Evolutionary conservation across 1,140 invertebrate genomes (phyloP).

Genomic region (Drosophila tsacasi): DNA sequence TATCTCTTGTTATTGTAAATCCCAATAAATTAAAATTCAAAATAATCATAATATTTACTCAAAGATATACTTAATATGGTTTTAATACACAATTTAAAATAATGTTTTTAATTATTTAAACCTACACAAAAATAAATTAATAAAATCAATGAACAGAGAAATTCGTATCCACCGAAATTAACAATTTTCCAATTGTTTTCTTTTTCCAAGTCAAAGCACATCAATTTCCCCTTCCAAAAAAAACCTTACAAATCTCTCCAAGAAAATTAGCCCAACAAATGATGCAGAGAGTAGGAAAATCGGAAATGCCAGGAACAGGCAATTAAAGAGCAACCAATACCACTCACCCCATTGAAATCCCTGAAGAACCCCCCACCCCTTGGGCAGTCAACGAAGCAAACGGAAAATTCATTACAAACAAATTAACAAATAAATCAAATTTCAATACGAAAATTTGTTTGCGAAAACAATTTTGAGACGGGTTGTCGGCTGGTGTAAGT

Average conservation of each 20-base stretch:
- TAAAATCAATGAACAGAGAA: neutral
- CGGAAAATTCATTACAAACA: constrained; percentile 85
- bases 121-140: neutral
- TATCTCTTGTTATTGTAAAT: neutral
- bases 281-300: constrained; percentile 64
- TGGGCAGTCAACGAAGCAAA: constrained; percentile 66
- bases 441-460: constrained; percentile 85
- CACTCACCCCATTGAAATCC: constrained; percentile 1
- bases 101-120: neutral
- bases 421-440: constrained; percentile 85
- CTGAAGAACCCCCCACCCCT: constrained; percentile 4
- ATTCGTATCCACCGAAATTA: neutral
- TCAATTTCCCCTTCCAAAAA: constrained; percentile 20
- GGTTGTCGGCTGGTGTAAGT: constrained; percentile 25
- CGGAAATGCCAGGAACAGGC: constrained; percentile 75
- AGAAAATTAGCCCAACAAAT: constrained; percentile 78
- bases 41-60: neutral
- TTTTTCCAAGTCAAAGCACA: constrained; percentile 65
- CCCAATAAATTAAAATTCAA: neutral
- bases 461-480: constrained; percentile 82
- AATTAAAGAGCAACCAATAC: constrained; percentile 56
- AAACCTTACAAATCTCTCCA: constrained; percentile 21
- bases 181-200: constrained; percentile 49
- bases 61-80: neutral
- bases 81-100: no score